These are phyloP conservation scores for Drosophila ercepeae DNA, from an alignment of 1,140 invertebrate species.

Conservation along the genomic window DNA sequence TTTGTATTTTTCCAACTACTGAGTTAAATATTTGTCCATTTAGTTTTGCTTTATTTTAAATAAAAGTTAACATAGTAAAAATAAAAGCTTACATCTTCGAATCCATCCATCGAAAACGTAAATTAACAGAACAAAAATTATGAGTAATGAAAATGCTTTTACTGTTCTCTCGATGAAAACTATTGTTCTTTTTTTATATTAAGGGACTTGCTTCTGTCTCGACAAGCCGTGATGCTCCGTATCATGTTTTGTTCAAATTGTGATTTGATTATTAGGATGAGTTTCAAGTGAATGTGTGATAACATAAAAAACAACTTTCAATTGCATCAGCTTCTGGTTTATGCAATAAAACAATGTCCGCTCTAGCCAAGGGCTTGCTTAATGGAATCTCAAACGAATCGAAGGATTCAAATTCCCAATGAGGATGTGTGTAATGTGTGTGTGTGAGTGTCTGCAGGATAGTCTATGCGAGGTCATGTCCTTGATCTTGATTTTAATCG, in stretches of 20 bases:
- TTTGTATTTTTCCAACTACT: constrained; percentile 42
- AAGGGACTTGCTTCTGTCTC: constrained; percentile 13
- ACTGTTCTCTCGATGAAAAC: constrained; percentile 39
- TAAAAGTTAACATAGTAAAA: constrained; percentile 76
- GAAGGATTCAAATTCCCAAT: constrained; percentile 12
- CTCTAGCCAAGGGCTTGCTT: constrained; percentile 5
- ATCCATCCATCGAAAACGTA: constrained; percentile 13
- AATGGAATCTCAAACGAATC: constrained; percentile 11
- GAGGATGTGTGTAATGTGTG: constrained; percentile 4
- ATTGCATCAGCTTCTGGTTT: constrained; percentile 17
- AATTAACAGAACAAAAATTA: constrained; percentile 43
- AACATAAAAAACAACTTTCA: constrained; percentile 43
- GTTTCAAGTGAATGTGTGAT: constrained; percentile 34
- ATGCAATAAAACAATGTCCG: constrained; percentile 23
- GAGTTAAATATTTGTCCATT: constrained; percentile 45
- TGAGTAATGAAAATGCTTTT: constrained; percentile 60
- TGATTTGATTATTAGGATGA: constrained; percentile 30
- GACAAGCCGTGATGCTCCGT: constrained; percentile 30
- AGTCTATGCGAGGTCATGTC: constrained; percentile 34
- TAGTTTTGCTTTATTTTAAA: constrained; percentile 54
- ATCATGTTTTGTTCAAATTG: constrained; percentile 4
- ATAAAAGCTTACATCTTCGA: constrained; percentile 51
- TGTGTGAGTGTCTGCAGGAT: constrained; percentile 13
- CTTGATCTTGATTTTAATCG: constrained; percentile 29
- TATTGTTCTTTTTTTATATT: constrained; percentile 29